Evolutionary conservation across 2,888 invertebrate genomes (phyloP).

Genomic region (Pyrocoelia pectoralis): DNA sequence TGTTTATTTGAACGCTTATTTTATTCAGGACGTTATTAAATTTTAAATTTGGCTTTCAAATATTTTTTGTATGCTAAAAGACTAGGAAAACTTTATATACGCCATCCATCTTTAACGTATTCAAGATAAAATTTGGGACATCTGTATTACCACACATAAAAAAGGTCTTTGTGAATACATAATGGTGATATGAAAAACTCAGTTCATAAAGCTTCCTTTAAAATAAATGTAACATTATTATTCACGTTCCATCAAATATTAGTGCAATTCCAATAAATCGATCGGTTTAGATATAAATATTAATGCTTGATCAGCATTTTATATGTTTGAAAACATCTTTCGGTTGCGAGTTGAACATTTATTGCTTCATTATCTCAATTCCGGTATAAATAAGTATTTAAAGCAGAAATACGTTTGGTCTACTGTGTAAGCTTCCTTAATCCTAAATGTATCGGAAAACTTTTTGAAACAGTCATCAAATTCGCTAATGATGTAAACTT

Average conservation of each 20-base stretch:
- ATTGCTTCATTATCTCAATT: conserved; percentile 47
- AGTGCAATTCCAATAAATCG: conserved; percentile 45
- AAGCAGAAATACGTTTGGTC: conserved; percentile 39
- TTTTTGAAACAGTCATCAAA: conserved; percentile 51
- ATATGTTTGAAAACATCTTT: conserved; percentile 55
- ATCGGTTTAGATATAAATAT: conserved; percentile 56
- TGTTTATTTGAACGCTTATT: too few species aligned
- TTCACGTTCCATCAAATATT: conserved; percentile 40
- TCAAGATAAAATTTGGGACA: not conserved
- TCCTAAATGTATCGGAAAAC: conserved; percentile 41
- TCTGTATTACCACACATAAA: conserved; percentile 3
- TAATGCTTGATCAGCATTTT: conserved; percentile 57
- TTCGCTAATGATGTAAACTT: conserved; percentile 52
- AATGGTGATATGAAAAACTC: not conserved
- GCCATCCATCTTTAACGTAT: not conserved
- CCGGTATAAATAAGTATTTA: conserved; percentile 41
- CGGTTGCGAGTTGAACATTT: conserved; percentile 51
- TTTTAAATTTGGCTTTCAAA: too few species aligned
- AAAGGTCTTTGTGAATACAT: not conserved
- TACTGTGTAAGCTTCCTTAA: conserved; percentile 41
- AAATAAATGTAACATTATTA: conserved; percentile 9
- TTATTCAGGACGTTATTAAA: too few species aligned
- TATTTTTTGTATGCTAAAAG: not conserved
- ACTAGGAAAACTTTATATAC: not conserved
- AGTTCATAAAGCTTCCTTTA: not conserved